Base-by-base conservation (phyloP, 1,140 invertebrate species). In the Drosophila gunungcola region DNA sequence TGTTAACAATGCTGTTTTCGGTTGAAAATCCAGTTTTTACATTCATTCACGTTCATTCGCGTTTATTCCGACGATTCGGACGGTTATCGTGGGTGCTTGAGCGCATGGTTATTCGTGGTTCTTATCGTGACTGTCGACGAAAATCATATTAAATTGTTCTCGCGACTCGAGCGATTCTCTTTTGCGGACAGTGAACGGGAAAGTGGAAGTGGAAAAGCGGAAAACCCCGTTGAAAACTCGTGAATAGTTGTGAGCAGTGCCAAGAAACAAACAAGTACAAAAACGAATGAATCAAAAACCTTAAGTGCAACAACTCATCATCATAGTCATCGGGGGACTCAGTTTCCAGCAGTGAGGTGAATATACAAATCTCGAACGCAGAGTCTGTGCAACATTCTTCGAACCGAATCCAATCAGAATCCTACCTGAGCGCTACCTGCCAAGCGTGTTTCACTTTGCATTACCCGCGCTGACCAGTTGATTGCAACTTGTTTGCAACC, bases 81-180 rank as follows among this genome's bases (percentile, higher is more conserved):
- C 16, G 16, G 16, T 21, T 21, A 1, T 21, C 16, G 16, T 21
- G 16, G 16, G 16, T 21, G 16, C 16, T 21, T 21, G 1, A 21
- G 16, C 16, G 16, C 16, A 21, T 21, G 16, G 16, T 21, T 21
- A 21, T 21, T 21, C 16, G 16, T 21, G 16, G 16, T 21, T 21
- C 16, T 21, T 21, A 21, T 21, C 16, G 16, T 21, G 16, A 21
- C 16, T 21, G 16, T 21, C 16, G 16, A 21, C 16, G 16, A 21
- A 21, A 21, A 21, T 21, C 16, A 21, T 21, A 21, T 21, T 21
- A 21, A 21, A 21, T 21, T 21, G 16, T 21, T 21, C 85, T 67
- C 81, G 89, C 86, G 84, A 84, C 79, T 80, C 65, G 86, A 84
- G 81, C 80, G 89, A 85, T 91, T 60, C 58, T 61, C 25, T 29